A percentile compares a stretch with the other conserved stretches of the same genome.
Conservation (phyloP, 2,797 vertebrate genomes). For the Rhinogobio ventralis region DNA sequence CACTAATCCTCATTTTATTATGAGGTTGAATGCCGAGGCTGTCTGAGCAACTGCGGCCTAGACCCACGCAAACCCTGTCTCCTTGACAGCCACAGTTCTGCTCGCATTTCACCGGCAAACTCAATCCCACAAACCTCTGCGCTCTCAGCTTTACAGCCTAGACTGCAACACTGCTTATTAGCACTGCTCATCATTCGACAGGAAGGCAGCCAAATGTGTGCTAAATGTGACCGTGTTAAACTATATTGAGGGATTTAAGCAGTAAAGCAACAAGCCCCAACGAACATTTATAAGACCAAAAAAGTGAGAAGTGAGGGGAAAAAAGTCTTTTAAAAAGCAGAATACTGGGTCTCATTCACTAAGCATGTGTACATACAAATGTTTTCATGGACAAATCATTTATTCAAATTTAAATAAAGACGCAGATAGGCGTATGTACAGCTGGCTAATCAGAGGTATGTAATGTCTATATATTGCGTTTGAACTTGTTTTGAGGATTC, state of each 20-base stretch:
- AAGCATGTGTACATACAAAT: too few relatives aligned
- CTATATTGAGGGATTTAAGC: constrained; percentile 7
- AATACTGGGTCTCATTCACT: neutral
- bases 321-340: neutral
- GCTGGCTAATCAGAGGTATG: too few relatives aligned
- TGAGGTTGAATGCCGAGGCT: constrained; percentile 24
- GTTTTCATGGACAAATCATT: too few relatives aligned
- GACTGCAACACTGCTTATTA: constrained; percentile 36
- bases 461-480: too few relatives aligned
- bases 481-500: too few relatives aligned
- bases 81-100: constrained; percentile 27
- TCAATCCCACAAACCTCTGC: constrained; percentile 29
- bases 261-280: neutral
- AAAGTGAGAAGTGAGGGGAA: neutral
- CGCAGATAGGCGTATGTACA: too few relatives aligned
- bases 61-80: constrained; percentile 31
- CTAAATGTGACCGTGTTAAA: neutral
- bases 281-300: neutral
- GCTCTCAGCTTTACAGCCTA: constrained; percentile 22
- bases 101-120: constrained; percentile 24
- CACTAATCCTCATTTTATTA: constrained; percentile 9
- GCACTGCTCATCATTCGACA: constrained; percentile 17
- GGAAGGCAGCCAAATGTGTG: constrained; percentile 14
- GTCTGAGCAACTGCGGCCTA: constrained; percentile 5
- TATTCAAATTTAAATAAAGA: too few relatives aligned